These are phyloP conservation scores for Pachycephus smyrnensis DNA, from an alignment of 2,888 invertebrate genomes.

Conservation along the genomic window DNA sequence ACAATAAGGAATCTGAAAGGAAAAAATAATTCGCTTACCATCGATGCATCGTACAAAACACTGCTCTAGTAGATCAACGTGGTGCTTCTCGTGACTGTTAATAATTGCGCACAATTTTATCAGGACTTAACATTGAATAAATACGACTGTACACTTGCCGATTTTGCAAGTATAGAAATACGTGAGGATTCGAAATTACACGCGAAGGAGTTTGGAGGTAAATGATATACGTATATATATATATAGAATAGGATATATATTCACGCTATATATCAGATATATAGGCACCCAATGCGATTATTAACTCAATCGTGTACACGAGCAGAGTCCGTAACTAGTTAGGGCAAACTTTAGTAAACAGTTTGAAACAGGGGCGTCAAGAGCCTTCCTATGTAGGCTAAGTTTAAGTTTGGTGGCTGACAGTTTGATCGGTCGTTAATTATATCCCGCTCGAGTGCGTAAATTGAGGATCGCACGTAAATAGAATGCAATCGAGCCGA, in stretches of 20 bases:
- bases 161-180: too few species aligned
- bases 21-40: neutral
- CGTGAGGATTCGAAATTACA: too few species aligned
- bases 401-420: conserved; percentile 39
- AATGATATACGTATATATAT: neutral
- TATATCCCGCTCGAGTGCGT: conserved; percentile 40
- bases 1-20: neutral
- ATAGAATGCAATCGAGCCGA: neutral
- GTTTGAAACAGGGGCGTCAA: conserved; percentile 19
- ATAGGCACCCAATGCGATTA: conserved; percentile 20
- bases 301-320: conserved; percentile 21
- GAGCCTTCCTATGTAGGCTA: conserved; percentile 14
- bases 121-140: too few species aligned
- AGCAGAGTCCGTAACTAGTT: conserved; percentile 9
- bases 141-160: too few species aligned
- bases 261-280: neutral
- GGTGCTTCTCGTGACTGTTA: too few species aligned
- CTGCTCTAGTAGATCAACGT: too few species aligned
- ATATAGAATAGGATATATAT: neutral
- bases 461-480: neutral
- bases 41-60: neutral
- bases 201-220: too few species aligned
- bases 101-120: too few species aligned
- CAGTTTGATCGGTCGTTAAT: conserved; percentile 54
- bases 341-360: conserved; percentile 24